Conservation (phyloP, 2,113 vertebrate species). For the Gambusia affinis region DNA sequence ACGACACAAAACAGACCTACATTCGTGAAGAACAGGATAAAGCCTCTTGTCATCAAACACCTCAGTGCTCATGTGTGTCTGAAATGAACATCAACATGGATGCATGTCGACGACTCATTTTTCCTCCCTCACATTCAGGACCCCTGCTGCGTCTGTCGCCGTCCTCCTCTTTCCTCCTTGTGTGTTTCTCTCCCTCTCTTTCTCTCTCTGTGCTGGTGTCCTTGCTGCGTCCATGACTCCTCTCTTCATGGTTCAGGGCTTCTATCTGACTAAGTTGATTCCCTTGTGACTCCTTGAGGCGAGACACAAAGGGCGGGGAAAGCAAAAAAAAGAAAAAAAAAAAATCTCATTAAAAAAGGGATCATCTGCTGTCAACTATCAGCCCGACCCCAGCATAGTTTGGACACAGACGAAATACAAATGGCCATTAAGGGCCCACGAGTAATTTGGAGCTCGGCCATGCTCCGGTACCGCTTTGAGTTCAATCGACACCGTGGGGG, state of each 20-base stretch:
- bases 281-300: slow-evolving; percentile 62
- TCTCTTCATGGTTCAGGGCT: slow-evolving; percentile 69
- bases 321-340: slow-evolving; percentile 11
- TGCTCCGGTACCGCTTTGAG: neutral
- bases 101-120: slow-evolving; percentile 37
- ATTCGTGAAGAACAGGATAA: neutral
- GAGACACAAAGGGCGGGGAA: slow-evolving; percentile 29
- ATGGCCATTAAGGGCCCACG: slow-evolving; percentile 38
- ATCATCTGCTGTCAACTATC: slow-evolving; percentile 66
- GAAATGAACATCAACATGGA: slow-evolving; percentile 26
- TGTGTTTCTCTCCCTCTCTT: neutral
- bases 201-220: slow-evolving; percentile 38
- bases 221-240: slow-evolving; percentile 50
- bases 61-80: slow-evolving; percentile 18
- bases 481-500: neutral
- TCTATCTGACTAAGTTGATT: slow-evolving; percentile 59
- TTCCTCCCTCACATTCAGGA: slow-evolving; percentile 5
- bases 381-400: slow-evolving; percentile 32
- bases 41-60: neutral
- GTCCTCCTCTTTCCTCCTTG: neutral
- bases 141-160: neutral
- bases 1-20: neutral
- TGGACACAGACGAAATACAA: slow-evolving; percentile 54
- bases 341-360: slow-evolving; percentile 70
- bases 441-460: slow-evolving; percentile 46